phyloP scores from a whole-genome alignment of 2,888 invertebrate genomes.

The Drosophila paramelanica region DNA sequence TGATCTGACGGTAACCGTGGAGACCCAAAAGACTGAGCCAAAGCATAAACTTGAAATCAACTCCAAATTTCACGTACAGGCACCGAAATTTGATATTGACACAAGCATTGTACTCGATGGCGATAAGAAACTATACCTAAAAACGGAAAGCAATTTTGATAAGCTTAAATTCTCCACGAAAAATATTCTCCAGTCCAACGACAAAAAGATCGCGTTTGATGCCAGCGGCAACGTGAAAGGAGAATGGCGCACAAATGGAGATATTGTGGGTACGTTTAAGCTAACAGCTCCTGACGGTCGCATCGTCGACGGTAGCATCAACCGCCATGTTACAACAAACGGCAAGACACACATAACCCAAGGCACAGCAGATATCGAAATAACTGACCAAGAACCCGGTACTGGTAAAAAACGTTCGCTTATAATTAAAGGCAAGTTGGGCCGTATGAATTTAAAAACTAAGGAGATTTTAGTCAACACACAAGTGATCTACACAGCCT shows the following conservation, averaged over 20 bases:
- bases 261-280: slow-evolving; percentile 70
- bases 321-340: slow-evolving; percentile 84
- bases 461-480: slow-evolving; percentile 84
- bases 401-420: slow-evolving; percentile 83
- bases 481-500: slow-evolving; percentile 84
- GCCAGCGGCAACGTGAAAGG: slow-evolving; percentile 71
- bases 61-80: slow-evolving; percentile 87
- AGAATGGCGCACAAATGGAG: slow-evolving; percentile 77
- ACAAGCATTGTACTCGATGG: slow-evolving; percentile 89
- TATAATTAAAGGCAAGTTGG: slow-evolving; percentile 80
- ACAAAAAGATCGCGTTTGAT: slow-evolving; percentile 85
- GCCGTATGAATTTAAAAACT: slow-evolving; percentile 84
- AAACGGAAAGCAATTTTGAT: slow-evolving; percentile 87
- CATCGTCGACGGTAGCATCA: slow-evolving; percentile 83
- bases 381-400: slow-evolving; percentile 83
- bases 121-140: slow-evolving; percentile 88
- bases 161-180: slow-evolving; percentile 87
- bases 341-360: slow-evolving; percentile 85
- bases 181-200: slow-evolving; percentile 86
- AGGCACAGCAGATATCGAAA: slow-evolving; percentile 85
- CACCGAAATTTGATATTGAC: slow-evolving; percentile 87
- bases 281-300: slow-evolving; percentile 70
- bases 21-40: slow-evolving; percentile 85
- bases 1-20: slow-evolving; percentile 84
- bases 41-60: slow-evolving; percentile 88